Evolutionary conservation across 2,888 invertebrate genomes (phyloP), one percentile per base, ranked within the genome.

Genomic region (Lepidocyrtinus sp.): DNA sequence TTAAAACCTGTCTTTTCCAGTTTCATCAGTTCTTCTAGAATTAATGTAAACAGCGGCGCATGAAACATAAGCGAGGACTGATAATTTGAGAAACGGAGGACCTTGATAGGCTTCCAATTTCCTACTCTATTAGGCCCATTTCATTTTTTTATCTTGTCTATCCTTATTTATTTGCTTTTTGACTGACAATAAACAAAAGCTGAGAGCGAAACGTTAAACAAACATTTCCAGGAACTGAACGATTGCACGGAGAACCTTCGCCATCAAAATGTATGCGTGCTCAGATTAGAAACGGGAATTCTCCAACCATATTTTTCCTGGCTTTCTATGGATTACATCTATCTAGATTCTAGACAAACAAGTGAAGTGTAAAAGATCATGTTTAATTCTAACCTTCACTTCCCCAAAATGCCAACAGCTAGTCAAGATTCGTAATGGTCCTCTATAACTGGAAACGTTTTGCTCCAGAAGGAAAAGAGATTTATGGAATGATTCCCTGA

Each of bases 401-500:
- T 59, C n/a, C n/a, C n/a, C n/a, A n/a, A n/a, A n/a, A n/a, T n/a
- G n/a, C n/a, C n/a, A n/a, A n/a, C 59, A 59, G 59, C n/a, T n/a
- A n/a, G n/a, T 59, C 59, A 59, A 59, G 15, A 59, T n/a, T 59
- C 59, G 22, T 21, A 59, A 59, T 9, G 59, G n/a, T n/a, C n/a
- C n/a, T n/a, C n/a, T 12, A 59, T n/a, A 59, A 59, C 22, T 59
- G 19, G 59, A 59, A 9, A 22, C 59, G 59, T 36, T 36, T 36
- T 36, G 36, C 12, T 36, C 36, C 12, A 12, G 7, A n/a, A n/a
- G 36, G 5, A 5, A 5, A 9, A 36, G 59, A 59, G 59, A 59
- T 59, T 59, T 59, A 59, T 59, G 59, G 59, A 59, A 59, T 59
- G 59, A 59, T 59, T 59, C 59, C 59, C 59, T 59, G 59, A 9